Base-by-base conservation (phyloP, 2,797 vertebrate genomes). In the Onychomys leucogaster region DNA sequence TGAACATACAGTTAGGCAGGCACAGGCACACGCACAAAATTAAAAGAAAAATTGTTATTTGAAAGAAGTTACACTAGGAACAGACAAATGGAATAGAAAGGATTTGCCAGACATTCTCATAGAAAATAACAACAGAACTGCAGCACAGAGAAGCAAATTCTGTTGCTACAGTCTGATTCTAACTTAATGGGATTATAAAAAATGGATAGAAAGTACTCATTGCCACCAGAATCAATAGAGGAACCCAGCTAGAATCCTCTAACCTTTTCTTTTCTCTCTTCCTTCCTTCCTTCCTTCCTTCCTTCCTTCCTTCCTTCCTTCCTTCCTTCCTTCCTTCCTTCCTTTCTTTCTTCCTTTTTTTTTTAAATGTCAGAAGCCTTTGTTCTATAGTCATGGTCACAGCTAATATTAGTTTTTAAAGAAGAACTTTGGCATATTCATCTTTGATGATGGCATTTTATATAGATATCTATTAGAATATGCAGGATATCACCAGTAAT, bases 71-170 rank as follows among this genome's bases (percentile, higher is more conserved):
- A 65, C 19, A 7, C 17, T 43, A 52, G 19, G 2, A 67, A 21
- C 9, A 67, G 55, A 90, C 71, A 91, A 81, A 32, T 81, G 23
- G 89, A 75, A 57, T 19, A 61, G 27, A 90, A 14, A 46, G 8
- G 75, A 87, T 80, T 97, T 65, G 3, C 87, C 25, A 14, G 7
- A 46, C 2, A 67, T 89, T 95, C 78, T 63, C 41, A 85, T 52
- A 90, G 63, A 91, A 77, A 4, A 43, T 29, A 67, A 89, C 3
- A 55, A 17, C 21, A 93, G 91, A 14, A 5, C 52, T 88, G 37
- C 59, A 43, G 4, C 61, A 94, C 87, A 34, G 25, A 83, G 65
- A 91, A 46, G 94, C 34, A 90, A 86, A 61, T 94, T 91, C 55
- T 93, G 37, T 89, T n/a, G 77, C 69, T 78, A n/a, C 46, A 17